A percentile compares a stretch with the other conserved stretches of the same genome.
Evolutionary conservation across 2,888 invertebrate genomes (phyloP).

Genomic region (Amphipyra berbera): DNA sequence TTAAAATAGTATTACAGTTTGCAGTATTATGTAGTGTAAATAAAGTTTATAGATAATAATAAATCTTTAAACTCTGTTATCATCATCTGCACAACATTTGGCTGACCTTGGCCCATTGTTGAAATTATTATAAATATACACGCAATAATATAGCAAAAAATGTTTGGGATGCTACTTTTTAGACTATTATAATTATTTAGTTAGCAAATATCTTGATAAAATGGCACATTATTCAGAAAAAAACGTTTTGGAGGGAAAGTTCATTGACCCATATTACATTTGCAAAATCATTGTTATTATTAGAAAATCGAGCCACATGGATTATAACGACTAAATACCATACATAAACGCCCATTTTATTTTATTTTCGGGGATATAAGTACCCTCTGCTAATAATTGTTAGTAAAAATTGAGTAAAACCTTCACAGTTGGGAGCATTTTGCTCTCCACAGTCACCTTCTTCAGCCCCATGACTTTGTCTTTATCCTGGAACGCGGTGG

Average conservation of each 20-base stretch:
- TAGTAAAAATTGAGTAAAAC: slow-evolving; percentile 64
- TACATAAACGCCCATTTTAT: not conserved
- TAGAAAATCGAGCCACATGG: slow-evolving; percentile 25
- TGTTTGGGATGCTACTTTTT: too few species aligned
- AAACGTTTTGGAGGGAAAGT: slow-evolving; percentile 77
- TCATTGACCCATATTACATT: slow-evolving; percentile 66
- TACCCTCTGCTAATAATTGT: slow-evolving; percentile 65
- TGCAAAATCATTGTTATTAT: slow-evolving; percentile 23
- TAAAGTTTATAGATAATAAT: not conserved
- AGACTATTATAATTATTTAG: too few species aligned
- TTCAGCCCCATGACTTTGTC: slow-evolving; percentile 80
- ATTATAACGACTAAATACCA: not conserved
- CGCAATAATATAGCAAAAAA: too few species aligned
- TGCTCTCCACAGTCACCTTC: slow-evolving; percentile 87
- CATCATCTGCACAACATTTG: slow-evolving; percentile 25
- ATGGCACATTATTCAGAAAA: slow-evolving; percentile 4
- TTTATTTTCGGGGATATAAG: slow-evolving; percentile 11
- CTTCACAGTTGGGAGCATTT: slow-evolving; percentile 86
- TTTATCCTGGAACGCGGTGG: slow-evolving; percentile 77
- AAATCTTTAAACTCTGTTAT: slow-evolving; percentile 18
- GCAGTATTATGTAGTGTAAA: slow-evolving; percentile 1
- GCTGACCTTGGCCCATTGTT: slow-evolving; percentile 40
- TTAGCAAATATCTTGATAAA: not conserved
- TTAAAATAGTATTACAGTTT: too few species aligned
- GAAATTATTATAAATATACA: not conserved